phyloP scores from a whole-genome alignment of 1,140 invertebrate species.

The Papilio aristodemus region DNA sequence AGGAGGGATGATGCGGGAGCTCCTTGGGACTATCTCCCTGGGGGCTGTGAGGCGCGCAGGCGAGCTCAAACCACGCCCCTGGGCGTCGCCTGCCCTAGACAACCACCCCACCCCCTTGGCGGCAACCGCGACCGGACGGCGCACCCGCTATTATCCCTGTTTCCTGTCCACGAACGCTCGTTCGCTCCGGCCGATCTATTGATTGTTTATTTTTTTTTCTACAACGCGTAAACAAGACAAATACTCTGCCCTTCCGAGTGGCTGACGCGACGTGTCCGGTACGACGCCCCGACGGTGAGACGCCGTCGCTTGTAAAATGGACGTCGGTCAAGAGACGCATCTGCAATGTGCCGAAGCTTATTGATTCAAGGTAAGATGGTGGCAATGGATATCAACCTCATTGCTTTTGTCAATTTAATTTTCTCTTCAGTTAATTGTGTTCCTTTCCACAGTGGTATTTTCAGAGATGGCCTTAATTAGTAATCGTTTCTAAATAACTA shows the following conservation, averaged over 20 bases:
- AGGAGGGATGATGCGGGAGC: conserved; percentile 32
- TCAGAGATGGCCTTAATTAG: too few species aligned
- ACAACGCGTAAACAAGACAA: conserved; percentile 58
- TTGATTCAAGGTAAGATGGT: conserved; percentile 53
- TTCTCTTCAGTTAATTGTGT: neutral
- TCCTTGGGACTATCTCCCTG: conserved; percentile 41
- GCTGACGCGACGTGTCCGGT: conserved; percentile 55
- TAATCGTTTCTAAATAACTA: too few species aligned
- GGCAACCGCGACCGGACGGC: conserved; percentile 65
- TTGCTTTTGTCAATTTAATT: neutral
- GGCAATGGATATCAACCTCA: neutral
- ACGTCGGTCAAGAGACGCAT: conserved; percentile 43
- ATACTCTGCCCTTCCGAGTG: conserved; percentile 63
- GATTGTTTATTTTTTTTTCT: conserved; percentile 76
- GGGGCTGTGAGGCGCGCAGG: conserved; percentile 64
- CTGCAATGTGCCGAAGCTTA: conserved; percentile 37
- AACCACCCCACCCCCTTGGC: conserved; percentile 50
- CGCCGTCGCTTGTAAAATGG: conserved; percentile 45
- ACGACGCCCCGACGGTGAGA: conserved; percentile 42
- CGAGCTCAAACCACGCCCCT: conserved; percentile 56
- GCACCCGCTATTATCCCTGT: conserved; percentile 72
- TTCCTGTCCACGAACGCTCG: conserved; percentile 75
- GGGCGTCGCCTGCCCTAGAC: conserved; percentile 53
- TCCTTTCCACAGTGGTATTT: neutral
- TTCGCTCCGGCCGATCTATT: conserved; percentile 68